Evolutionary conservation across 2,113 vertebrate species (phyloP), one percentile per base, ranked within the genome.

Genomic region (Maylandia zebra): DNA sequence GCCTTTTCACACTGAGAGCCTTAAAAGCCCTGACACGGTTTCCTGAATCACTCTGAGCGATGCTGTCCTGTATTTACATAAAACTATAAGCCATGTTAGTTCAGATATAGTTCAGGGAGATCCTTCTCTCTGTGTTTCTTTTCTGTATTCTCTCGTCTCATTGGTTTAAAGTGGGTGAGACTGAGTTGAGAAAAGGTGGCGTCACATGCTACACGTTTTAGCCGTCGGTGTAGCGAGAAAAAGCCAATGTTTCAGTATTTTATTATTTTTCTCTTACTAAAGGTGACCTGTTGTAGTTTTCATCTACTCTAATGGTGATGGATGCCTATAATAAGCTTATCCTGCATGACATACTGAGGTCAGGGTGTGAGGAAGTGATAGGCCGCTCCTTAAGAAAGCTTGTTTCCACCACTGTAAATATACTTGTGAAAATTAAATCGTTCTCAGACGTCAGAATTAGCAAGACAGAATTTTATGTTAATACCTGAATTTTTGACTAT

Each of bases 71-170:
- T 27, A 74, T 74, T 74, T 48, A 74, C 69, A 48, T 30, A 48
- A 74, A 48, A 74, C 69, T 74, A 30, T 48, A 48, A 74, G 22
- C 41, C 69, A 48, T 74, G 41, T n/a, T 50, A n/a, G 74, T 52
- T 78, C 74, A 78, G 4, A 78, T 50, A 34, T 78, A 52, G 45
- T 52, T 34, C 48, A 34, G 74, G 45, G 17, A 52, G 74, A 78
- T 52, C 48, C 27, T 52, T 78, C 43, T 34, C 27, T 52, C 17
- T 52, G 0, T 32, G 45, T 78, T 32, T 76, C 8, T 76, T 48
- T 69, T 61, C 22, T 6, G 19, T n/a, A 38, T 36, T 36, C 32
- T 38, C 34, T 43, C 7, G 2, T 2, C 27, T 78, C 71, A 13
- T 1, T 32, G 41, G 45, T 78, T 32, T 48, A 78, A 76, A 48